Percentiles rank a stretch among this genome's conserved stretches.
Evolutionary conservation across 2,797 vertebrate species (phyloP).

Genomic region (Notoglanidium macrostoma): DNA sequence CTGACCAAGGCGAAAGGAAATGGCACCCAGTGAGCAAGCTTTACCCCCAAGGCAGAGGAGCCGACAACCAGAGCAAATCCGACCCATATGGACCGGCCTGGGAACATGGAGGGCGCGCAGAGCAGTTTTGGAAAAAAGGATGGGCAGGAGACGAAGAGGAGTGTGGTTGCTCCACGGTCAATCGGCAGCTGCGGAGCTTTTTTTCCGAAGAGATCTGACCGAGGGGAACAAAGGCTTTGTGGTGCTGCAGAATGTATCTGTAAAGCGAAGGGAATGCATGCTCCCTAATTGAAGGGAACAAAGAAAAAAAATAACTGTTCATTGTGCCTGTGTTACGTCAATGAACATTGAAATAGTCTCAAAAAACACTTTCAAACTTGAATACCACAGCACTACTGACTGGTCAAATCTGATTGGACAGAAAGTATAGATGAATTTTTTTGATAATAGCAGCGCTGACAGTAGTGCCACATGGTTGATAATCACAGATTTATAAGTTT

Average conservation of each 20-base stretch:
- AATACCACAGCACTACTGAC: not conserved
- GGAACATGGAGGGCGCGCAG: constrained; percentile 58
- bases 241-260: constrained; percentile 63
- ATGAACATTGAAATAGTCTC: not conserved
- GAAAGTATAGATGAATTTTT: not conserved
- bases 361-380: not conserved
- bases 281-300: constrained; percentile 29
- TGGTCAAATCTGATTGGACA: not conserved
- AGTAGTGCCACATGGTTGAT: not conserved
- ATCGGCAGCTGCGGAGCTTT: constrained; percentile 64
- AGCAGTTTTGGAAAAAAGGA: constrained; percentile 59
- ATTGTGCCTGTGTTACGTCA: not conserved
- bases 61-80: constrained; percentile 71
- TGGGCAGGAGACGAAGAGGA: constrained; percentile 67
- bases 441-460: not conserved
- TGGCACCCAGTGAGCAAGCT: constrained; percentile 59
- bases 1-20: constrained; percentile 70
- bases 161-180: constrained; percentile 69
- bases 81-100: constrained; percentile 71
- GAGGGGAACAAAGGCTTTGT: constrained; percentile 68
- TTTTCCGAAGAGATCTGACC: constrained; percentile 61
- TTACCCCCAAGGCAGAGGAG: constrained; percentile 59
- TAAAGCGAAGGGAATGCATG: constrained; percentile 66
- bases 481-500: not conserved
- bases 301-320: not conserved